Percentiles rank a stretch among this genome's conserved stretches.
phyloP scores from a whole-genome alignment of 2,888 invertebrate species.

The Eupithecia subumbrata region DNA sequence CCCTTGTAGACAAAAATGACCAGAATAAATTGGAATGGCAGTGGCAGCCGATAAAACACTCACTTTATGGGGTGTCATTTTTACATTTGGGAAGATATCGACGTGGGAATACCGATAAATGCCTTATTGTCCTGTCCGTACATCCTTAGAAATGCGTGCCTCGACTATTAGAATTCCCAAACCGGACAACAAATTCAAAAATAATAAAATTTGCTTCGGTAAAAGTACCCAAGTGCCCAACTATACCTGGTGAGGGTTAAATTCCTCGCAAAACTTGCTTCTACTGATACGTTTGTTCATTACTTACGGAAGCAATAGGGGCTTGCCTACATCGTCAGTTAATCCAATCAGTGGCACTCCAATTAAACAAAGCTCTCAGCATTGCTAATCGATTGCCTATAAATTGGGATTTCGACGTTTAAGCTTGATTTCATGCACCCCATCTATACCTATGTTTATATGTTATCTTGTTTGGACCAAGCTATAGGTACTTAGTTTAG shows the following conservation, averaged over 20 bases:
- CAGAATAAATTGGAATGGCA: slow-evolving; percentile 83
- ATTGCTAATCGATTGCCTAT: slow-evolving; percentile 75
- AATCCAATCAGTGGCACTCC: slow-evolving; percentile 76
- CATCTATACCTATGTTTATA: slow-evolving; percentile 41
- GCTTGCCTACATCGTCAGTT: slow-evolving; percentile 55
- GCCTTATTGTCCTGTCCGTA: slow-evolving; percentile 52
- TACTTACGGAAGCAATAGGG: slow-evolving; percentile 55
- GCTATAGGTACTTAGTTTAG: slow-evolving; percentile 17
- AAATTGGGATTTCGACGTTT: slow-evolving; percentile 65
- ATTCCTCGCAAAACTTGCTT: slow-evolving; percentile 44
- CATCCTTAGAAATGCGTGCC: slow-evolving; percentile 26
- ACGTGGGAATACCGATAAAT: slow-evolving; percentile 74
- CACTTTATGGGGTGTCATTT: slow-evolving; percentile 84
- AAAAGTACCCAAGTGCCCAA: background rate
- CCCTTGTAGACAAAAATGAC: slow-evolving; percentile 82
- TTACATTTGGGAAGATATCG: slow-evolving; percentile 79
- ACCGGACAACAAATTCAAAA: slow-evolving; percentile 1
- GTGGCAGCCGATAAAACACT: slow-evolving; percentile 82
- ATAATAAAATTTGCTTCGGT: background rate
- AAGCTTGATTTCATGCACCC: slow-evolving; percentile 68
- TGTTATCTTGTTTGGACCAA: slow-evolving; percentile 3
- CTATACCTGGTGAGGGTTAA: slow-evolving; percentile 24
- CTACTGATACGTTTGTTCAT: slow-evolving; percentile 53
- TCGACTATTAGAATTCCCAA: slow-evolving; percentile 9
- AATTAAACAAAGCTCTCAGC: slow-evolving; percentile 74